Conservation (phyloP, 1,140 invertebrate species). For the Diorhabda sublineata region DNA sequence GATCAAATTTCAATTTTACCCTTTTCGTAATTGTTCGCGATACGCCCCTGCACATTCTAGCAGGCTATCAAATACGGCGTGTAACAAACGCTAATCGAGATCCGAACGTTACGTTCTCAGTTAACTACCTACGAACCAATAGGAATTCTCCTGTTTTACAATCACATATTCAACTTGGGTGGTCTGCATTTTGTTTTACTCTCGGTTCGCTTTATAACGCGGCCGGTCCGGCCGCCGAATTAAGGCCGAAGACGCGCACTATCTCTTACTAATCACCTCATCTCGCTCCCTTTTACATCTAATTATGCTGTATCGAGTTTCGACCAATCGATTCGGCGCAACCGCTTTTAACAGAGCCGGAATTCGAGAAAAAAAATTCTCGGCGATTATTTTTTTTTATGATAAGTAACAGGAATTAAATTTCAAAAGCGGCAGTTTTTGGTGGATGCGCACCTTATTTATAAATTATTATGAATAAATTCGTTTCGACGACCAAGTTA, state of each 20-base stretch:
- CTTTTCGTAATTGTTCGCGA: neutral
- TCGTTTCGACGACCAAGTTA: too few species aligned
- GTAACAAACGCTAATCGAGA: conserved; percentile 35
- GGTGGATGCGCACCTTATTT: too few species aligned
- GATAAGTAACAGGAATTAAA: too few species aligned
- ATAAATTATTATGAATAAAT: too few species aligned
- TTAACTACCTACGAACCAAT: conserved; percentile 35
- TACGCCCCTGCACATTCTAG: conserved; percentile 12
- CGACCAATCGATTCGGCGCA: conserved; percentile 21
- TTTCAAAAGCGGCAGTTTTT: too few species aligned
- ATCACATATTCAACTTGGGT: conserved; percentile 38
- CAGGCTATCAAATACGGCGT: conserved; percentile 26
- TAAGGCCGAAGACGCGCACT: conserved; percentile 28
- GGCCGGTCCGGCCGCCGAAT: conserved; percentile 28
- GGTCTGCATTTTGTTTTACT: conserved; percentile 39
- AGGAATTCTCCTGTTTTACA: conserved; percentile 29
- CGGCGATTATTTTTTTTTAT: too few species aligned
- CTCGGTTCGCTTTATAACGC: conserved; percentile 31
- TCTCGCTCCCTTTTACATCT: conserved; percentile 35
- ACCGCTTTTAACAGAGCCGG: neutral
- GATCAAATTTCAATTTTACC: neutral
- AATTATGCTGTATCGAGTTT: conserved; percentile 33
- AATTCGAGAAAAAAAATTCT: neutral
- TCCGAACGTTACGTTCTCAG: conserved; percentile 26
- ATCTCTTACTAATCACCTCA: conserved; percentile 37